Evolutionary conservation across 35 echinoderm and acorn worm species (phyloP), one percentile per base, ranked within the genome.

Genomic region (Ophiothrix spiculata): DNA sequence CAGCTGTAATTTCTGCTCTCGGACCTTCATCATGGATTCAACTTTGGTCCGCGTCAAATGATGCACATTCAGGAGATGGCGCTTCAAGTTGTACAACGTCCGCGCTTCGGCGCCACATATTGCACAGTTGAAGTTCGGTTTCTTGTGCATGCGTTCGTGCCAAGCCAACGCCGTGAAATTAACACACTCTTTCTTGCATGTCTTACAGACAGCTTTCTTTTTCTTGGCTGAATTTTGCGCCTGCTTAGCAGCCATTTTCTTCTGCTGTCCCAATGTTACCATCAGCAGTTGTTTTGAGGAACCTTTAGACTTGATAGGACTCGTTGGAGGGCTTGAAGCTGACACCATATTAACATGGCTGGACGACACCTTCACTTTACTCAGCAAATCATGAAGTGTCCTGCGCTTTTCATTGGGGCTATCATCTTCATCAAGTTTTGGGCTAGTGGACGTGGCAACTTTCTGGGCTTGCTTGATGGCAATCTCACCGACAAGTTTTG

Each of bases 111-210:
- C 94, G 23, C 75, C 77, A 80, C 96, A 99, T 31, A 90, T 80
- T 0, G 92, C 81, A 35, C 96, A 99, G 75, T 99, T 99, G 87
- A 94, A 99, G 13, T 86, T 46, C 0, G 86, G 96, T 74, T 87
- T 86, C n/a, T 88, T 99, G 79, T 99, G 96, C 75, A 94, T 90
- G 28, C 96, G 74, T 87, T 94, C 91, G 69, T 99, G 96, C 96
- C 96, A 99, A 6, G 96, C 96, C 38, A 99, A 41, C 3, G 96
- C 92, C 16, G 96, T 94, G 82, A 92, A 93, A 31, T 99, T 99
- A 56, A 94, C 94, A 60, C 96, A 99, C 36, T 91, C 89, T 83
- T 99, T 99, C 77, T 90, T 89, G 64, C 96, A 99, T 31, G 92
- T 81, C 56, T 93, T 90, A 73, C 94, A 97, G 40, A 63, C 23